Percentiles rank a stretch among this genome's conserved stretches.
Conservation (phyloP, 2,888 invertebrate species). For the Cheilosia scutellata region DNA sequence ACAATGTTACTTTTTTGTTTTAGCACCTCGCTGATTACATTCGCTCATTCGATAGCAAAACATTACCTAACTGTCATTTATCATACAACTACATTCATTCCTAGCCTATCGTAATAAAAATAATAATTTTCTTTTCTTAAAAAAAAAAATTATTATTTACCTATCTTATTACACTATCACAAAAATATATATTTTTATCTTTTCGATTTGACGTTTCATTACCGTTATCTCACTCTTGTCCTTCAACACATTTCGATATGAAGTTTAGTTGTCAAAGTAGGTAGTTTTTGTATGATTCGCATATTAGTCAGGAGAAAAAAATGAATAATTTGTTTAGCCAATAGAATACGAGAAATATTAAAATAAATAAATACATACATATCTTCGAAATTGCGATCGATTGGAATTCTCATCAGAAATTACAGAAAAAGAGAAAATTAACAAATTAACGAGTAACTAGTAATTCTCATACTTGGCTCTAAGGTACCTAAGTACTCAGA, state of each 20-base stretch:
- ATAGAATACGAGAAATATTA: too few species aligned
- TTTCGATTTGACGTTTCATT: slow-evolving; percentile 66
- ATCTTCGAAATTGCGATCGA: too few species aligned
- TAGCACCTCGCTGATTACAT: slow-evolving; percentile 82
- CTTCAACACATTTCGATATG: slow-evolving; percentile 70
- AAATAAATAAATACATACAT: too few species aligned
- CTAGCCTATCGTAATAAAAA: slow-evolving; percentile 76
- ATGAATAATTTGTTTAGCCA: too few species aligned
- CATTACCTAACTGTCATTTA: slow-evolving; percentile 51
- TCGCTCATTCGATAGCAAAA: slow-evolving; percentile 74
- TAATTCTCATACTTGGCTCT: neutral
- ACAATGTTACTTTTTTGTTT: slow-evolving; percentile 84
- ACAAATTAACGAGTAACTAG: neutral
- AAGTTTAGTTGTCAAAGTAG: slow-evolving; percentile 37
- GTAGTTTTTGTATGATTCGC: neutral
- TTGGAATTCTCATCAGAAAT: too few species aligned
- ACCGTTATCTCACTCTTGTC: slow-evolving; percentile 67
- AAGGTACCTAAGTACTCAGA: too few species aligned
- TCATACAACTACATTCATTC: slow-evolving; percentile 62
- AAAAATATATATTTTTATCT: slow-evolving; percentile 69
- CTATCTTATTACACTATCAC: slow-evolving; percentile 69
- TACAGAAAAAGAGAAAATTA: too few species aligned
- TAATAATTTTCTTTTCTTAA: slow-evolving; percentile 51
- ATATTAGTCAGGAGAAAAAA: too few species aligned
- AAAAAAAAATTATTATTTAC: slow-evolving; percentile 61